Percentiles rank a stretch among this genome's conserved stretches.
Evolutionary conservation across 1,140 invertebrate genomes (phyloP).

Genomic region (Zaprionus tsacasi): DNA sequence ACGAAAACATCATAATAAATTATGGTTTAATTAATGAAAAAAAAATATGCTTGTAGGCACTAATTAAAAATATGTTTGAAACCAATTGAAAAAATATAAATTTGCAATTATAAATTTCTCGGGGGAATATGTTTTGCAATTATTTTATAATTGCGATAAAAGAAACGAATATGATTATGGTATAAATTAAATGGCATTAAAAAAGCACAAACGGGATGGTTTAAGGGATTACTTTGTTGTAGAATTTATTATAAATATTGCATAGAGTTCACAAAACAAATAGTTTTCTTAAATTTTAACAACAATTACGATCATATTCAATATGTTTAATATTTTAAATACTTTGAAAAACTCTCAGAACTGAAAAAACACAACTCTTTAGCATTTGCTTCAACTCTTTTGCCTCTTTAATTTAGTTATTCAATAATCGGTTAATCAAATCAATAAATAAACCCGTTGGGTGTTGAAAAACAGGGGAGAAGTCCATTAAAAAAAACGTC

Average conservation of each 20-base stretch:
- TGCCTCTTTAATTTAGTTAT: background rate
- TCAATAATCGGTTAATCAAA: slow-evolving; percentile 22
- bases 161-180: background rate
- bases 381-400: background rate
- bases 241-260: too few species aligned
- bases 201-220: background rate
- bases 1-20: background rate
- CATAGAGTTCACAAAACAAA: too few species aligned
- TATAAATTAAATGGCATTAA: background rate
- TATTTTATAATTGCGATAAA: background rate
- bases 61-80: background rate
- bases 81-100: background rate
- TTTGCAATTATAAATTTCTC: background rate
- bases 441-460: slow-evolving; percentile 9
- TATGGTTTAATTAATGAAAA: background rate
- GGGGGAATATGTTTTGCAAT: background rate
- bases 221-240: too few species aligned
- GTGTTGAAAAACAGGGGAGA: background rate
- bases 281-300: too few species aligned
- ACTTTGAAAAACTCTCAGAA: too few species aligned
- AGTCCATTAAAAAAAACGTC: slow-evolving; percentile 27
- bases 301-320: too few species aligned
- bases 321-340: too few species aligned
- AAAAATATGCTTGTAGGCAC: background rate
- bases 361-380: too few species aligned